Evolutionary conservation across 2,888 invertebrate genomes (phyloP).

Genomic region (Chrysotoxum bicinctum): DNA sequence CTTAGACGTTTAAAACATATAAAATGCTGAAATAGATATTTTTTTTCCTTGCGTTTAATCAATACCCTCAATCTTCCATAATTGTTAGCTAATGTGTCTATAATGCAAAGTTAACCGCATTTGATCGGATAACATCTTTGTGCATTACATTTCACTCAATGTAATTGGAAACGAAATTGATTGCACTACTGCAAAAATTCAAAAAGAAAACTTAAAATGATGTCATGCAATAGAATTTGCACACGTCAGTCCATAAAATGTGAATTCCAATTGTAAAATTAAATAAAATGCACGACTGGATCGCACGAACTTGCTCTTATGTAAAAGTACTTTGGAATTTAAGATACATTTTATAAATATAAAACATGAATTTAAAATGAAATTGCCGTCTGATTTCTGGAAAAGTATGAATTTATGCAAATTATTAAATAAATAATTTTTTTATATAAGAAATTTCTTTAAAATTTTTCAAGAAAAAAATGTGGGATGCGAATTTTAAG

Average conservation of each 20-base stretch:
- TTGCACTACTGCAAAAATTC: slow-evolving; percentile 53
- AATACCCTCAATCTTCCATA: neutral
- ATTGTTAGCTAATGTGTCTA: slow-evolving; percentile 26
- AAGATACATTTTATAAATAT: no score
- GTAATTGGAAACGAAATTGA: slow-evolving; percentile 63
- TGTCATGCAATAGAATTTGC: slow-evolving; percentile 62
- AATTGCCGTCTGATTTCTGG: no score
- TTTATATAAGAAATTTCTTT: no score
- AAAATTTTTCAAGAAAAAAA: no score
- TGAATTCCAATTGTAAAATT: slow-evolving; percentile 28
- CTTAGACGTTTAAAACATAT: neutral
- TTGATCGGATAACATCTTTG: slow-evolving; percentile 49
- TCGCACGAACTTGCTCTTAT: no score
- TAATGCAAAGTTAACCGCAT: slow-evolving; percentile 50
- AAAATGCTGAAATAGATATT: neutral
- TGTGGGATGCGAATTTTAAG: no score
- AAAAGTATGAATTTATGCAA: no score
- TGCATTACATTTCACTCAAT: slow-evolving; percentile 56
- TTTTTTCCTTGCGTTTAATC: neutral
- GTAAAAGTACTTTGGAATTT: no score
- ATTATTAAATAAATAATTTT: no score
- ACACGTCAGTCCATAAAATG: slow-evolving; percentile 17
- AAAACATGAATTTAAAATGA: no score
- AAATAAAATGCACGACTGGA: no score
- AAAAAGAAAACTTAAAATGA: slow-evolving; percentile 23